Percentiles rank a stretch among this genome's conserved stretches.
Conservation (phyloP, 1,140 invertebrate species). For the Drosophila takahashii region DNA sequence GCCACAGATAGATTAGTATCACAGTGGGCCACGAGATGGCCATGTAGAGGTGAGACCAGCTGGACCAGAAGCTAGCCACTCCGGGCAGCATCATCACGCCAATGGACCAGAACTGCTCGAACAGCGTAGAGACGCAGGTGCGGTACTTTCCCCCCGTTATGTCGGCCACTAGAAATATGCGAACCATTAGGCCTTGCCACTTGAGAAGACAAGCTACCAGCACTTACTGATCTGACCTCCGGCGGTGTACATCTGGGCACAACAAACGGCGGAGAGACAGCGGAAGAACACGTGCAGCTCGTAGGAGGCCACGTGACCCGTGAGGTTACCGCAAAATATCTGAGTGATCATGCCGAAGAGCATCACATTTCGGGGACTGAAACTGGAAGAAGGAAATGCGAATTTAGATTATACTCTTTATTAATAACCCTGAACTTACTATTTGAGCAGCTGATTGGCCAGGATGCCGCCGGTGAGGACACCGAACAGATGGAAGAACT, state of each 20-base stretch:
- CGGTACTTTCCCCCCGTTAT: slow-evolving; percentile 83
- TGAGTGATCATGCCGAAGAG: slow-evolving; percentile 84
- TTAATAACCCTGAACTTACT: slow-evolving; percentile 62
- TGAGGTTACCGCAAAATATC: slow-evolving; percentile 84
- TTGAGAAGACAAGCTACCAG: not conserved
- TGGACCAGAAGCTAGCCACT: slow-evolving; percentile 83
- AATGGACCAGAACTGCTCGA: slow-evolving; percentile 85
- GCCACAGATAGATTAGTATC: slow-evolving; percentile 84
- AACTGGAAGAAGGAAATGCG: slow-evolving; percentile 34
- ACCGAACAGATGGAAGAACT: slow-evolving; percentile 85
- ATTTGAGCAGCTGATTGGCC: slow-evolving; percentile 83
- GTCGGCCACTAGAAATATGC: slow-evolving; percentile 71
- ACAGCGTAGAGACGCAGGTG: slow-evolving; percentile 81
- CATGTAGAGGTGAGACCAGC: slow-evolving; percentile 84
- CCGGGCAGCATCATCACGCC: slow-evolving; percentile 85
- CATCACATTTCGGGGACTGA: slow-evolving; percentile 84
- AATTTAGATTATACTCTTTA: no score
- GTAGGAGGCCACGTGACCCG: slow-evolving; percentile 82
- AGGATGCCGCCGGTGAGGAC: slow-evolving; percentile 84
- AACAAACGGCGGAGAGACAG: slow-evolving; percentile 84
- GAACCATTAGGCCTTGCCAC: not conserved
- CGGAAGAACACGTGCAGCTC: slow-evolving; percentile 84
- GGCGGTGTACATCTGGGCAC: slow-evolving; percentile 84
- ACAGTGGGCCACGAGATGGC: slow-evolving; percentile 85
- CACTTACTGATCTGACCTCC: slow-evolving; percentile 84